phyloP scores from a whole-genome alignment of 2,113 vertebrate species.

The Lasiurus cinereus region DNA sequence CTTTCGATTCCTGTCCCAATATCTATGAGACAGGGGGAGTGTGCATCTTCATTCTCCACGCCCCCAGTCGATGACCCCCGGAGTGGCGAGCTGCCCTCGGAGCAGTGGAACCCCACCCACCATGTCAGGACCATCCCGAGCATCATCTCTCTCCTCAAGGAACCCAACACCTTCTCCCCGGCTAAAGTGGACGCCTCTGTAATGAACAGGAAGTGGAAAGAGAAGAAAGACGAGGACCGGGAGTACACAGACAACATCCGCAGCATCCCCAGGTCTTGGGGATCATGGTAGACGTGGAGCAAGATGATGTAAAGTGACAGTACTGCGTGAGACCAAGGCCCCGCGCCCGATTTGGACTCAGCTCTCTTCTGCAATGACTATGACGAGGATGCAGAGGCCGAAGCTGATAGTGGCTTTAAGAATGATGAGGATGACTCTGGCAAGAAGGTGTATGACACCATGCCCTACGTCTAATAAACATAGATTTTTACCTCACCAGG shows the following conservation, averaged over 20 bases:
- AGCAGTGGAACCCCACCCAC: slow-evolving; percentile 98
- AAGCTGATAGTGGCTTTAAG: slow-evolving; percentile 92
- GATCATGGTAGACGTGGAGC: slow-evolving; percentile 95
- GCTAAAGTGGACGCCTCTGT: slow-evolving; percentile 98
- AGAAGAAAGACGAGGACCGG: slow-evolving; percentile 96
- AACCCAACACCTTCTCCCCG: slow-evolving; percentile 97
- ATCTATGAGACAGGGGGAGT: slow-evolving; percentile 98
- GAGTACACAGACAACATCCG: slow-evolving; percentile 98
- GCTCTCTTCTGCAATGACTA: slow-evolving; percentile 97
- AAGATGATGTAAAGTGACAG: slow-evolving; percentile 95
- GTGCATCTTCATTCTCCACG: slow-evolving; percentile 97
- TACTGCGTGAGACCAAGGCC: slow-evolving; percentile 96
- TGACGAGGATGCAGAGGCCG: slow-evolving; percentile 94
- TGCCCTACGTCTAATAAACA: slow-evolving; percentile 73
- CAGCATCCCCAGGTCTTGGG: slow-evolving; percentile 94
- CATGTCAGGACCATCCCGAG: slow-evolving; percentile 98
- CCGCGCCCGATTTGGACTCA: slow-evolving; percentile 94
- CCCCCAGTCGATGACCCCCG: slow-evolving; percentile 96
- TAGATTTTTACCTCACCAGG: slow-evolving; percentile 86
- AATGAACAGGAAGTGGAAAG: slow-evolving; percentile 98
- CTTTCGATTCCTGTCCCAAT: slow-evolving; percentile 96
- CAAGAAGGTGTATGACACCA: slow-evolving; percentile 93
- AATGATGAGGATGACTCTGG: slow-evolving; percentile 95
- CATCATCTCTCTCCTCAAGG: slow-evolving; percentile 96
- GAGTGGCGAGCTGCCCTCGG: slow-evolving; percentile 96